A percentile compares a stretch with the other conserved stretches of the same genome.
Conservation (phyloP, 2,888 invertebrate species). For the Drosophila neonasuta region DNA sequence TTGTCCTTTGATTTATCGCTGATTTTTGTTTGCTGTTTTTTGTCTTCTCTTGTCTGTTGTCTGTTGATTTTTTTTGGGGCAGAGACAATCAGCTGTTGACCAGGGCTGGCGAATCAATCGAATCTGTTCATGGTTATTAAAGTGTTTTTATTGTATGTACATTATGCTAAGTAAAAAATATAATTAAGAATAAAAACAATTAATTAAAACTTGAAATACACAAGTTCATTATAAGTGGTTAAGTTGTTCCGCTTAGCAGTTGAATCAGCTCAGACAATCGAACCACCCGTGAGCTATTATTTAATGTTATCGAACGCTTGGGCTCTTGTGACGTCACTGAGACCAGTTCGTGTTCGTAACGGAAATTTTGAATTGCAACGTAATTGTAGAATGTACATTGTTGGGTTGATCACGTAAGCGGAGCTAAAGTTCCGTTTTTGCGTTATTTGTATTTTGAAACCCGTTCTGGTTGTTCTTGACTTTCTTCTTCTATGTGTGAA, state of each 20-base stretch:
- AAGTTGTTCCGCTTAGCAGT: not conserved
- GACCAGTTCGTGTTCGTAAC: slow-evolving; percentile 16
- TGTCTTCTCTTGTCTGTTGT: too few species aligned
- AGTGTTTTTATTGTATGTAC: not conserved
- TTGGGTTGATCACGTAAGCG: slow-evolving; percentile 18
- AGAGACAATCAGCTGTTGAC: slow-evolving; percentile 30
- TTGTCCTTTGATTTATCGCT: slow-evolving; percentile 9
- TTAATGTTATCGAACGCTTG: slow-evolving; percentile 2
- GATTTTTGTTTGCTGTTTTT: slow-evolving; percentile 23
- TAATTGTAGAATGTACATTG: not conserved
- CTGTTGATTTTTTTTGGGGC: slow-evolving; percentile 7
- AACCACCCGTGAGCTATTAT: not conserved
- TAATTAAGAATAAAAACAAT: not conserved
- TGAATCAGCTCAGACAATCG: slow-evolving; percentile 7
- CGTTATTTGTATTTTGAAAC: slow-evolving; percentile 36
- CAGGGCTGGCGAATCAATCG: slow-evolving; percentile 28
- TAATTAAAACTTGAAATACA: not conserved
- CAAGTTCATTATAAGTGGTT: not conserved
- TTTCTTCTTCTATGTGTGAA: slow-evolving; percentile 63
- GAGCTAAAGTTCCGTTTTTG: slow-evolving; percentile 12
- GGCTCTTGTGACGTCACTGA: slow-evolving; percentile 28
- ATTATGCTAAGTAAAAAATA: not conserved
- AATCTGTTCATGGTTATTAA: not conserved
- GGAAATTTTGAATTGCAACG: slow-evolving; percentile 8
- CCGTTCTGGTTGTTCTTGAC: slow-evolving; percentile 63